Percentiles rank a stretch among this genome's conserved stretches.
Evolutionary conservation across 2,888 invertebrate genomes (phyloP).

Genomic region (Erebia epiphron): DNA sequence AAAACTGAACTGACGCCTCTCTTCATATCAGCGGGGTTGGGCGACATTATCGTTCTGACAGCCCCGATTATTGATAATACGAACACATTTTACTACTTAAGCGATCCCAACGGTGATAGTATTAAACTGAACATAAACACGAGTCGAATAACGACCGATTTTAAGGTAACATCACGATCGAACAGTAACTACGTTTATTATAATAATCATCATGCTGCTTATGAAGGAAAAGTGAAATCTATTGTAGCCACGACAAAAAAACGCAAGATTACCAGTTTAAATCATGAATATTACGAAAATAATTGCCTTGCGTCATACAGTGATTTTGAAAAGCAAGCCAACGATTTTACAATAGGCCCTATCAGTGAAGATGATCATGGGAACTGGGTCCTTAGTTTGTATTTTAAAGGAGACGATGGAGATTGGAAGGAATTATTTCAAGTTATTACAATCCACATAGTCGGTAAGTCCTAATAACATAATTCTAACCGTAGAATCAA

Average conservation of each 20-base stretch:
- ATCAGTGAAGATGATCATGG: constrained; percentile 60
- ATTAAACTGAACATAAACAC: constrained; percentile 48
- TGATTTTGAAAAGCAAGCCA: constrained; percentile 43
- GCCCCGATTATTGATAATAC: constrained; percentile 51
- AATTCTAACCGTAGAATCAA: too few species aligned
- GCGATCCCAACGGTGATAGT: constrained; percentile 58
- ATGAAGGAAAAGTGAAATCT: constrained; percentile 31
- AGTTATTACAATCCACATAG: constrained; percentile 63
- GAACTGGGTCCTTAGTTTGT: constrained; percentile 69
- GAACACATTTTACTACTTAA: constrained; percentile 50
- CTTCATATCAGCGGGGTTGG: constrained; percentile 49
- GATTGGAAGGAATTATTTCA: constrained; percentile 63
- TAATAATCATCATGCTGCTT: constrained; percentile 34
- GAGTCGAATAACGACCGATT: constrained; percentile 13
- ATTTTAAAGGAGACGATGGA: constrained; percentile 49
- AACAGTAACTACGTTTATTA: constrained; percentile 24
- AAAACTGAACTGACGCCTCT: constrained; percentile 56
- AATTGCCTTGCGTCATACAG: constrained; percentile 33
- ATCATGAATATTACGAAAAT: constrained; percentile 29
- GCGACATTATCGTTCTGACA: constrained; percentile 57
- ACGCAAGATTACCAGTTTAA: constrained; percentile 46
- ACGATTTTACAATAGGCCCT: constrained; percentile 67
- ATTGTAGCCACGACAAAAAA: constrained; percentile 37
- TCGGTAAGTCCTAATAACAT: constrained; percentile 52
- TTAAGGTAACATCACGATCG: constrained; percentile 15